phyloP scores from a whole-genome alignment of 1,140 invertebrate species.

The Ceratoteleas bidentatus region DNA sequence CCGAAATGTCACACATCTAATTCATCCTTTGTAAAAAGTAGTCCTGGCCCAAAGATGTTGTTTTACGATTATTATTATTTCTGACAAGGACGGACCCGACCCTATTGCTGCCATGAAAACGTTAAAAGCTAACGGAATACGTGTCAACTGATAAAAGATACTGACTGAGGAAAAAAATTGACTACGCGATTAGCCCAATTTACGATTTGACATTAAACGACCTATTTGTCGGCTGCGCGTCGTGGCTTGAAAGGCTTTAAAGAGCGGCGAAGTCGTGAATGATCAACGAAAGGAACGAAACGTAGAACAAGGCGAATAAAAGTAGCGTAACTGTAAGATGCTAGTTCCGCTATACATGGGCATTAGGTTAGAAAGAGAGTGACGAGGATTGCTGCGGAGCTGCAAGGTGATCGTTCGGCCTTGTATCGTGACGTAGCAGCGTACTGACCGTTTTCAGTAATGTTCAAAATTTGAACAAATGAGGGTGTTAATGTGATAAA shows the following conservation, averaged over 20 bases:
- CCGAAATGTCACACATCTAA: constrained; percentile 23
- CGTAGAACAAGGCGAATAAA: constrained; percentile 24
- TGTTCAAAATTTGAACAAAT: constrained; percentile 23
- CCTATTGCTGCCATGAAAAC: too few species aligned
- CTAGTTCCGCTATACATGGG: constrained; percentile 47
- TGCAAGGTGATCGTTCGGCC: constrained; percentile 63
- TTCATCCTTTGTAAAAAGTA: constrained; percentile 18
- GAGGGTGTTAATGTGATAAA: constrained; percentile 20
- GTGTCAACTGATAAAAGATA: too few species aligned
- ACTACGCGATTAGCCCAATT: too few species aligned
- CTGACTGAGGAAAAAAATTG: too few species aligned
- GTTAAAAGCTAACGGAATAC: too few species aligned
- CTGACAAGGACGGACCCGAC: constrained; percentile 3
- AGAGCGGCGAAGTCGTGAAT: constrained; percentile 25
- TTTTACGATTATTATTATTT: too few species aligned
- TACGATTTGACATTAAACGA: too few species aligned
- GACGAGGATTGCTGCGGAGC: constrained; percentile 39
- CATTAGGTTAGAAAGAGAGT: constrained; percentile 53
- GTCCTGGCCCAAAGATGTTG: not conserved
- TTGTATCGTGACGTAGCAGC: constrained; percentile 56
- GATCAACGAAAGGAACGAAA: constrained; percentile 48
- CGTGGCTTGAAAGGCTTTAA: too few species aligned
- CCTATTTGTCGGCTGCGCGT: too few species aligned
- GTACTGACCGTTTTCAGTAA: constrained; percentile 32
- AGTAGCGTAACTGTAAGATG: constrained; percentile 61